Percentiles rank a stretch among this genome's conserved stretches.
Evolutionary conservation across 2,888 invertebrate species (phyloP).

Genomic region (Tachina lurida): DNA sequence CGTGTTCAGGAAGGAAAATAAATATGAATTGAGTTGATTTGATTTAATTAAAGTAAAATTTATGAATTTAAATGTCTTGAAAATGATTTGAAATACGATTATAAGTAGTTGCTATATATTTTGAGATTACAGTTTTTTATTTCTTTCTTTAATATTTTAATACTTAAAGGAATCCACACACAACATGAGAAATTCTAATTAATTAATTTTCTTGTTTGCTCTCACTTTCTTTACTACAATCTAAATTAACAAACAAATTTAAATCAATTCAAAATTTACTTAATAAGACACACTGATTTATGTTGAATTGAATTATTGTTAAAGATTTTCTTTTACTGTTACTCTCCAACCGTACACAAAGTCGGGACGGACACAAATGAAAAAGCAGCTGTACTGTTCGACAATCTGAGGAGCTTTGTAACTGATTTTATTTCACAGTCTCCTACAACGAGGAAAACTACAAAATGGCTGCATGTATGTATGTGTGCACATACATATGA

Average conservation of each 20-base stretch:
- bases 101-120: neutral
- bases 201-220: conserved; percentile 33
- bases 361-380: conserved; percentile 77
- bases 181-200: conserved; percentile 50
- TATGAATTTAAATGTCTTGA: conserved; percentile 70
- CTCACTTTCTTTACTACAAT: conserved; percentile 53
- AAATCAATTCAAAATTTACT: conserved; percentile 48
- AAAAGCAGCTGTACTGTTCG: conserved; percentile 83
- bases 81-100: conserved; percentile 63
- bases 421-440: conserved; percentile 77
- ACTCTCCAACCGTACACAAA: conserved; percentile 72
- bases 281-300: conserved; percentile 61
- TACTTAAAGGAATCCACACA: conserved; percentile 33
- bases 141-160: neutral
- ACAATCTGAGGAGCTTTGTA: conserved; percentile 83
- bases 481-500: conserved; percentile 22
- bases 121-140: conserved; percentile 4
- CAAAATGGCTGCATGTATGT: conserved; percentile 75
- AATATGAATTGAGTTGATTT: conserved; percentile 50
- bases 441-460: conserved; percentile 78
- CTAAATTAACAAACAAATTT: conserved; percentile 26
- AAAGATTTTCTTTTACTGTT: conserved; percentile 22
- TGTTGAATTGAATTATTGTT: conserved; percentile 59
- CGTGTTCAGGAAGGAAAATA: conserved; percentile 45
- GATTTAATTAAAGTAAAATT: conserved; percentile 60